phyloP scores from a whole-genome alignment of 2,797 vertebrate genomes.

The Acrossocheilus fasciatus region DNA sequence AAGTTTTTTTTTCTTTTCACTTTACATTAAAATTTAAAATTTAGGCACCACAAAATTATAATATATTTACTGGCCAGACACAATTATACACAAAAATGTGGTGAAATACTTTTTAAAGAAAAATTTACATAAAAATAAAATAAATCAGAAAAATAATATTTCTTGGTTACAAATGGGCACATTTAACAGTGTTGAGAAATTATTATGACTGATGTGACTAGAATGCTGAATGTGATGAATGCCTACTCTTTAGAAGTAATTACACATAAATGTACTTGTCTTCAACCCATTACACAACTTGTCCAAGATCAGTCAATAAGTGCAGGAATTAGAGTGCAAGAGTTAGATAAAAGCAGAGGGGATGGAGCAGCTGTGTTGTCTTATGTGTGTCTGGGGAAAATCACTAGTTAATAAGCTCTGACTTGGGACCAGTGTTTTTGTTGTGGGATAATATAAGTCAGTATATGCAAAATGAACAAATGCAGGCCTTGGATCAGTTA shows the following conservation, averaged over 20 bases:
- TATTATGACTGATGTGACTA: neutral
- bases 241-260: neutral
- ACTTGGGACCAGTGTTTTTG: conserved; percentile 8
- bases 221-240: neutral
- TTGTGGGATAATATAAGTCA: conserved; percentile 2
- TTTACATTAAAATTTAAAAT: neutral
- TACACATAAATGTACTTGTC: conserved; percentile 1
- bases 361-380: conserved; percentile 51
- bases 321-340: neutral
- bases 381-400: neutral
- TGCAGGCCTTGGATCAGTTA: conserved; percentile 16
- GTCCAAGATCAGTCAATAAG: neutral
- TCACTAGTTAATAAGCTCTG: conserved; percentile 33
- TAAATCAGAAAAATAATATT: neutral
- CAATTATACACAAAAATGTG: neutral
- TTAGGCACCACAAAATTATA: neutral
- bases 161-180: neutral
- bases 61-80: neutral
- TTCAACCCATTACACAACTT: neutral
- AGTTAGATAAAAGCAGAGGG: neutral
- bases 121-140: neutral
- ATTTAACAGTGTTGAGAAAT: neutral
- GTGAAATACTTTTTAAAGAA: neutral
- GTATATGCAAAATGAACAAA: neutral
- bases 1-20: too few species aligned